Evolutionary conservation across 1,140 invertebrate genomes (phyloP).

Genomic region (Cherax quadricarinatus): DNA sequence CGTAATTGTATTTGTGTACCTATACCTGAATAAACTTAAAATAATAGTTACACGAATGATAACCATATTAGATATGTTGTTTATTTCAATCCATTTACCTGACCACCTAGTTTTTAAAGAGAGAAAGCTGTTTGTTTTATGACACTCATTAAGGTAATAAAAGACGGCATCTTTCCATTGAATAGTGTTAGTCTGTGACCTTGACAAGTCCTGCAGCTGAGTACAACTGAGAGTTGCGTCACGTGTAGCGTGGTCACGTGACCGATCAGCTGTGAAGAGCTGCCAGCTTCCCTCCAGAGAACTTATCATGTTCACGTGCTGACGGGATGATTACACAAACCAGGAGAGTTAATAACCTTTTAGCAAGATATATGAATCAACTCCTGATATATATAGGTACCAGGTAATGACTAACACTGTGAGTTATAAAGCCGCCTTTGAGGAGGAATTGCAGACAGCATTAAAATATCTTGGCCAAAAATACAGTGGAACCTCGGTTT

Average conservation of each 20-base stretch:
- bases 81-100: no score
- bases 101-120: no score
- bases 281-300: neutral
- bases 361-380: neutral
- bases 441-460: neutral
- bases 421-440: neutral
- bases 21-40: no score
- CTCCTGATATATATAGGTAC: neutral
- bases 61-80: no score
- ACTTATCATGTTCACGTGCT: conserved; percentile 30
- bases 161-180: no score
- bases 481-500: no score
- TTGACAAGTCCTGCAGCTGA: no score
- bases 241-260: neutral
- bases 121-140: no score
- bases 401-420: neutral
- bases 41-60: no score
- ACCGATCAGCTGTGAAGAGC: conserved; percentile 34
- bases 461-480: neutral
- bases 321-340: conserved; percentile 3
- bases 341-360: neutral
- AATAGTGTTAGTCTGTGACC: no score
- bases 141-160: no score
- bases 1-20: no score
- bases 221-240: neutral